phyloP scores from a whole-genome alignment of 2,113 vertebrate genomes.

The Peromyscus maniculatus region DNA sequence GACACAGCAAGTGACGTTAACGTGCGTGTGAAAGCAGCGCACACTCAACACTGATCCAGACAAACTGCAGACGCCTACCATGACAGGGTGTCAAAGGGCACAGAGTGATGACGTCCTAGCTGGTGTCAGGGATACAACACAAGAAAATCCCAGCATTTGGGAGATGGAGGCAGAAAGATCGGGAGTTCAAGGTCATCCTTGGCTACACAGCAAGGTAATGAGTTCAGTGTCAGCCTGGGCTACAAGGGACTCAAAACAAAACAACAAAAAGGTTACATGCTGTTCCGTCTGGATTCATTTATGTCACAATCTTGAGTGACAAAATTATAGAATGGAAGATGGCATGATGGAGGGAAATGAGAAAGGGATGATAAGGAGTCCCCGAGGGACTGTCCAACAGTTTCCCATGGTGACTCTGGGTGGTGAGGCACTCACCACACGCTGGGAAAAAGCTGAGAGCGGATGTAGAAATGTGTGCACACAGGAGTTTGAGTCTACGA shows the following conservation, averaged over 20 bases:
- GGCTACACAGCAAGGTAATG: background rate
- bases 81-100: background rate
- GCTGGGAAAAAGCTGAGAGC: background rate
- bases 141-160: too few species aligned
- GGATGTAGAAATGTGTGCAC: background rate
- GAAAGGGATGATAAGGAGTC: too few species aligned
- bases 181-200: background rate
- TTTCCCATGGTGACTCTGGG: background rate
- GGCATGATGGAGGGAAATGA: too few species aligned
- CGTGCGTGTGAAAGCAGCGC: too few species aligned
- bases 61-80: too few species aligned
- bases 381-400: background rate
- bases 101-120: background rate
- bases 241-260: background rate
- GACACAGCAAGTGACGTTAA: background rate
- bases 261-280: background rate
- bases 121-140: background rate
- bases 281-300: background rate
- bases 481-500: accelerated
- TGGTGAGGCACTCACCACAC: background rate
- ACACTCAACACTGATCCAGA: background rate
- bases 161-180: background rate
- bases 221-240: background rate
- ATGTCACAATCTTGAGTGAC: background rate
- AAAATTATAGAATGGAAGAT: background rate